Conservation (phyloP, 2,797 vertebrate genomes). For the Pseudochaenichthys georgianus region DNA sequence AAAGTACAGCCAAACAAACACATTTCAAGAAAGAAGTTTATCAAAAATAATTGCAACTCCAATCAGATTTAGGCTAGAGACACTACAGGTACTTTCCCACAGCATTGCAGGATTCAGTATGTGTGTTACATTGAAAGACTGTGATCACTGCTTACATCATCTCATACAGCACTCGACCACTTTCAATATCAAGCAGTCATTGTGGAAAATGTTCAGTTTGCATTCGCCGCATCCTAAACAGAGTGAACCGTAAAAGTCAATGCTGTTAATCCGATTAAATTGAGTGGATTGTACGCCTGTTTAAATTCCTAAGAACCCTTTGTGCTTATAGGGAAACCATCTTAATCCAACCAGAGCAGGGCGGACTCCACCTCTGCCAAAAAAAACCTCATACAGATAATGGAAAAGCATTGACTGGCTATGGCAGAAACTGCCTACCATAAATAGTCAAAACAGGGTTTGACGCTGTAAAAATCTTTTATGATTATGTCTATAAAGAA, state of each 20-base stretch:
- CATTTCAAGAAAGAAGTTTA: not conserved
- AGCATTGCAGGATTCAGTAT: not conserved
- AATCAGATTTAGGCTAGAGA: not conserved
- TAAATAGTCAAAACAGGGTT: not conserved
- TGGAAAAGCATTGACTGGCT: not conserved
- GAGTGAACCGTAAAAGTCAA: not conserved
- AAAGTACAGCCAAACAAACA: not conserved
- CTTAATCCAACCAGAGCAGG: not conserved
- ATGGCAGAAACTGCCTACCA: not conserved
- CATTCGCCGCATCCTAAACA: not conserved
- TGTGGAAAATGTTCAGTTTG: not conserved
- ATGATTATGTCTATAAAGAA: not conserved
- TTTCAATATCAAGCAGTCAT: not conserved
- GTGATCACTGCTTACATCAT: not conserved
- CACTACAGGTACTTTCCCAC: not conserved
- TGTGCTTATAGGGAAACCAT: not conserved
- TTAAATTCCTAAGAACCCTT: not conserved
- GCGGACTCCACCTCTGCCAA: not conserved
- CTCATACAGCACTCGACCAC: not conserved
- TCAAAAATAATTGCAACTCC: not conserved
- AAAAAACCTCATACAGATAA: not conserved
- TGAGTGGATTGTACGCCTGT: not conserved
- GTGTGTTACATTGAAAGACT: not conserved
- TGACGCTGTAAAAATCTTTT: slow-evolving; percentile 3
- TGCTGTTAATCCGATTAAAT: not conserved